Percentiles rank a stretch among this genome's conserved stretches.
These are phyloP conservation scores for Pterocles orientalis DNA, from an alignment of 2,113 vertebrate genomes.

Conservation along the genomic window DNA sequence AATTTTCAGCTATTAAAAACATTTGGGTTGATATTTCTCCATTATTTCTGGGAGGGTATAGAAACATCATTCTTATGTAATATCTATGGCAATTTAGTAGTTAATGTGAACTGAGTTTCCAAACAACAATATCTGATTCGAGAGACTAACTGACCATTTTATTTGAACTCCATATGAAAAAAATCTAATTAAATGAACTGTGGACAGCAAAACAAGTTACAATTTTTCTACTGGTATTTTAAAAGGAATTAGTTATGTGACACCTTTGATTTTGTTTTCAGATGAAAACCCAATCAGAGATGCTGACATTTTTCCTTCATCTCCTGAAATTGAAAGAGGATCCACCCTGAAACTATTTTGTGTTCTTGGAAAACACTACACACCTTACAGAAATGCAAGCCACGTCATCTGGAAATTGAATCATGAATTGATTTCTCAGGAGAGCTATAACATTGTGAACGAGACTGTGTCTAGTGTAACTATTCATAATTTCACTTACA, in stretches of 20 bases:
- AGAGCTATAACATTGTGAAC: slow-evolving; percentile 31
- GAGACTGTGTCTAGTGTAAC: slow-evolving; percentile 50
- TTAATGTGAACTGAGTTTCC: not conserved
- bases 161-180: not conserved
- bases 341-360: slow-evolving; percentile 44
- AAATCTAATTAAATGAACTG: not conserved
- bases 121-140: not conserved
- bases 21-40: not conserved
- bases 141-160: not conserved
- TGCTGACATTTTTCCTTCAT: slow-evolving; percentile 45
- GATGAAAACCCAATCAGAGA: not conserved
- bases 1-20: not conserved
- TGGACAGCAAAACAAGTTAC: not conserved
- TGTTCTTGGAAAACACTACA: slow-evolving; percentile 4
- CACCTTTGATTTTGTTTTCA: slow-evolving; percentile 26
- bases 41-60: not conserved
- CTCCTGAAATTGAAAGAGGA: slow-evolving; percentile 48
- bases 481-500: slow-evolving; percentile 59
- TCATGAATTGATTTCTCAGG: slow-evolving; percentile 5
- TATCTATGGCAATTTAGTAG: not conserved
- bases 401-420: slow-evolving; percentile 69
- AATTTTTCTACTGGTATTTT: not conserved
- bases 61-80: not conserved
- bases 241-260: not conserved
- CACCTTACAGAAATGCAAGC: slow-evolving; percentile 39